phyloP scores from a whole-genome alignment of 2,797 vertebrate genomes.

The Dendrocincla tyrannina region DNA sequence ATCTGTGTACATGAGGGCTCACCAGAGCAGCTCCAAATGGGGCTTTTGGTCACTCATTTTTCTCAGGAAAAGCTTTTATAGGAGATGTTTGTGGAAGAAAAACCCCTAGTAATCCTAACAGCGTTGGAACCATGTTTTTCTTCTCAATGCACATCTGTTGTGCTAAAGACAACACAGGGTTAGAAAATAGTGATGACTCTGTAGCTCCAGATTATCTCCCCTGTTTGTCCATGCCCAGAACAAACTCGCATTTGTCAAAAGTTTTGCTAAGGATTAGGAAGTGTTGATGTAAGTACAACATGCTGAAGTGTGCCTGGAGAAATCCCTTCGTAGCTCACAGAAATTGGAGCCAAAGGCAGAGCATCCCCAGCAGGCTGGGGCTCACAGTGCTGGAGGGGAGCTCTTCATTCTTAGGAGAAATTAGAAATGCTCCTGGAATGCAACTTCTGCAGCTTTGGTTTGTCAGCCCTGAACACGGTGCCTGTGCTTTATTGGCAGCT shows the following conservation, averaged over 20 bases:
- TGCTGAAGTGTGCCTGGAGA: background rate
- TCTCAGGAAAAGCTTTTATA: background rate
- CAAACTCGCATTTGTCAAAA: constrained; percentile 21
- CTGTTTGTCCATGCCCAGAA: background rate
- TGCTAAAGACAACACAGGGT: constrained; percentile 9
- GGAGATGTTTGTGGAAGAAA: background rate
- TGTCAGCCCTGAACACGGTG: background rate
- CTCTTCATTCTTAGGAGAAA: background rate
- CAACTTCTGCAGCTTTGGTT: background rate
- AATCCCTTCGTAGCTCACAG: background rate
- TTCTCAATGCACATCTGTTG: constrained; percentile 38
- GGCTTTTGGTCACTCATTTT: background rate
- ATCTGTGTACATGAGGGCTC: background rate
- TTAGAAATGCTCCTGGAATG: background rate
- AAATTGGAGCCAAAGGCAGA: background rate
- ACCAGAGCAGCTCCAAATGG: background rate
- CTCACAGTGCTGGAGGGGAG: background rate
- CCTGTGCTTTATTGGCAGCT: background rate
- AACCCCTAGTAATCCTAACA: background rate
- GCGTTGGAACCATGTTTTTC: constrained; percentile 30
- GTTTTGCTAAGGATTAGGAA: constrained; percentile 9
- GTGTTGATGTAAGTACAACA: constrained; percentile 15
- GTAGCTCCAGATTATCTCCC: background rate
- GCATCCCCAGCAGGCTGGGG: background rate
- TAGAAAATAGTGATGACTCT: constrained; percentile 14